Conservation (phyloP, 2,113 vertebrate species). For the Carassius auratus region DNA sequence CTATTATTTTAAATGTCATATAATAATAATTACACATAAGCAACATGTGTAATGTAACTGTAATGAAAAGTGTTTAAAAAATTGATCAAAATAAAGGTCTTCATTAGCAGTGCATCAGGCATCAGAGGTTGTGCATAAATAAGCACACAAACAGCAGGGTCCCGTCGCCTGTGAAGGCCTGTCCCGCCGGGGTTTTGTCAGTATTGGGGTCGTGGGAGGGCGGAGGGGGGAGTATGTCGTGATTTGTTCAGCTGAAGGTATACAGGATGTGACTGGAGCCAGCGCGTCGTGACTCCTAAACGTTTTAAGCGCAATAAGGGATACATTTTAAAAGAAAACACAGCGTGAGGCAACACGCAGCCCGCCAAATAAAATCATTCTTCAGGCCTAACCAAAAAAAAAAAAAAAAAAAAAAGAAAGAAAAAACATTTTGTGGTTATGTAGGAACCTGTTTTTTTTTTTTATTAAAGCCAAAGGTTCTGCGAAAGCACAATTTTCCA, state of each 20-base stretch:
- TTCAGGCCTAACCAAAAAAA: background rate
- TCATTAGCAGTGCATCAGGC: constrained; percentile 51
- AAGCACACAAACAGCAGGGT: constrained; percentile 76
- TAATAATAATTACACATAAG: background rate
- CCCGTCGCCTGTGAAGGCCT: constrained; percentile 66
- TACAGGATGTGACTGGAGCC: constrained; percentile 90
- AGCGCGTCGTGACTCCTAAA: constrained; percentile 83
- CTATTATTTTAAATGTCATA: background rate
- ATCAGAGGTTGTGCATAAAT: constrained; percentile 68
- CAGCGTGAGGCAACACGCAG: background rate
- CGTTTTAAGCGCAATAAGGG: constrained; percentile 68
- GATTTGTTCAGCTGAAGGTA: constrained; percentile 80
- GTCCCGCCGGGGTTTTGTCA: constrained; percentile 72
- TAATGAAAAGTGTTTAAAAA: background rate
- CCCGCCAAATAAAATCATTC: constrained; percentile 9
- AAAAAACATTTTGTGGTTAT: background rate
- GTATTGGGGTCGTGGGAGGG: constrained; percentile 59
- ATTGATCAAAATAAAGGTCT: too few species aligned
- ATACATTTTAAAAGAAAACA: constrained; percentile 50
- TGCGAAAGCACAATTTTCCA: background rate
- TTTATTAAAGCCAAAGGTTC: background rate
- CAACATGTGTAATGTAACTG: background rate
- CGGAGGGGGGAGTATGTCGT: constrained; percentile 70
- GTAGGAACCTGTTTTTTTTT: background rate
- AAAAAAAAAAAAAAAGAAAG: too few species aligned